Base-by-base conservation (phyloP, 2,888 invertebrate genomes). In the Stictocephala bisonia region DNA sequence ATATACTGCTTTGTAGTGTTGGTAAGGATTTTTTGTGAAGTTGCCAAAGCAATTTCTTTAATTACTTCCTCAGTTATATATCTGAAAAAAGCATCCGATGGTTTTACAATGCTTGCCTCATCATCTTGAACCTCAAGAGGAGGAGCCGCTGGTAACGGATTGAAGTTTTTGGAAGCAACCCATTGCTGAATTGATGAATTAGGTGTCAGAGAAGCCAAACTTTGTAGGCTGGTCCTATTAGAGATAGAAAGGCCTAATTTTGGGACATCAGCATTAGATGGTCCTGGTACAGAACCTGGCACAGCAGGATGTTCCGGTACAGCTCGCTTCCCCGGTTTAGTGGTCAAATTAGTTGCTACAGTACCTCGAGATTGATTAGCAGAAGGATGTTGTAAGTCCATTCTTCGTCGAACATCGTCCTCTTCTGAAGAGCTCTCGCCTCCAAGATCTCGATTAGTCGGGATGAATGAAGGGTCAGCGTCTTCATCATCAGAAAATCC, bases 51-150 rank as follows among this genome's bases (percentile, higher is more conserved):
- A 20, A 58, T 58, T 29, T 58, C 58, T 29, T 29, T n/a, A 24
- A 58, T 51, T 11, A 53, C 15, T 22, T 51, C 35, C 24, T 70
- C 53, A 53, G 70, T 18, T 31, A 64, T 3, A 31, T 64, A 70
- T 26, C 26, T 70, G 6, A 18, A 26, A 58, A 58, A 58, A n/a
- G 58, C 27, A 26, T 20, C 18, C 9, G 27, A 58, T 58, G 58
- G 58, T 13, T 15, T 58, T 58, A 29, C n/a, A 9, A 27, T 27
- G 27, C 31, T 31, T 11, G 22, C 31, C 15, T 29, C 58, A 13
- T 29, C 26, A 58, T 58, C 18, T 18, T 3, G 31, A 26, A 24
- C 26, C 18, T 58, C 58, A 7, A 58, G 31, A 27, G 58, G 58
- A 29, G 58, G 58, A 26, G 26, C 58, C 31, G 58, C 58, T 18